phyloP scores from a whole-genome alignment of 2,113 vertebrate genomes.

The Phoxinus phoxinus region DNA sequence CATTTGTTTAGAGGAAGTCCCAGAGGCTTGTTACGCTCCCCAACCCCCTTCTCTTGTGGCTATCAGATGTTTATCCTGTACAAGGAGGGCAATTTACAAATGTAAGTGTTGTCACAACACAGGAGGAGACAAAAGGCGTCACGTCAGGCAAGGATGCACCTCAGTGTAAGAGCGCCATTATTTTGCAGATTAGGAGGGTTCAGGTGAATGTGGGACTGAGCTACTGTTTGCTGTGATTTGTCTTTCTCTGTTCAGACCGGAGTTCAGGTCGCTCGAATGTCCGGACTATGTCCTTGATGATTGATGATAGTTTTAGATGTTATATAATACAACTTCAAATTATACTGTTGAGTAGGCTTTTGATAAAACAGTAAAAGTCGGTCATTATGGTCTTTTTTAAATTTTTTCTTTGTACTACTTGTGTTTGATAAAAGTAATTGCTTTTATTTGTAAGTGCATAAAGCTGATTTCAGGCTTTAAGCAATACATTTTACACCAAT shows the following conservation, averaged over 20 bases:
- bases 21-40: conserved; percentile 47
- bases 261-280: conserved; percentile 11
- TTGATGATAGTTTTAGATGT: not conserved
- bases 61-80: conserved; percentile 56
- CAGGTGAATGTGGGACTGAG: conserved; percentile 31
- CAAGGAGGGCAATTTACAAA: conserved; percentile 54
- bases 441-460: too few species aligned
- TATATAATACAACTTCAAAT: not conserved
- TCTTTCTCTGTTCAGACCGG: not conserved
- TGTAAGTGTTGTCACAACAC: conserved; percentile 59
- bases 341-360: not conserved
- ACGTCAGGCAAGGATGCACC: conserved; percentile 46
- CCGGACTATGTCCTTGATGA: not conserved
- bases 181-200: conserved; percentile 45
- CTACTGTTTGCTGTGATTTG: conserved; percentile 34
- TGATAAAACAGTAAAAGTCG: not conserved
- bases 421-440: not conserved
- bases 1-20: conserved; percentile 55
- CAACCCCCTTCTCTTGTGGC: conserved; percentile 49
- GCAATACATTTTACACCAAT: not conserved
- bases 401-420: not conserved
- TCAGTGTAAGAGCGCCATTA: conserved; percentile 35
- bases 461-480: not conserved
- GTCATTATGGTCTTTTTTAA: not conserved
- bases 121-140: conserved; percentile 50